Percentiles rank a stretch among this genome's conserved stretches.
Conservation (phyloP, 2,888 invertebrate species). For the Bellardia bayeri region DNA sequence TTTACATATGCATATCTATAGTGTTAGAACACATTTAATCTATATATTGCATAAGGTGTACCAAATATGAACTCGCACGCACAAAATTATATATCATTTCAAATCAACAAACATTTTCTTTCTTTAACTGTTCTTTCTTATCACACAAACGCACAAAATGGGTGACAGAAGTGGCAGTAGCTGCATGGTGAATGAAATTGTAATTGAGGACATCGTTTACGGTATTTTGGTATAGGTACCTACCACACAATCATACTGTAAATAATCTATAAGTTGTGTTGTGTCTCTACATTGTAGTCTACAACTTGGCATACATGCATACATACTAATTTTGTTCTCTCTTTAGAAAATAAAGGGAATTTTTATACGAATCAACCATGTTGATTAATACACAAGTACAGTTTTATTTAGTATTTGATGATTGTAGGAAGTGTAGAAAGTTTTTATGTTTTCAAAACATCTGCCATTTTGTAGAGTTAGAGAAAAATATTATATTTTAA, state of each 20-base stretch:
- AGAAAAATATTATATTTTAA: constrained; percentile 1
- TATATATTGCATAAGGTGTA: constrained; percentile 31
- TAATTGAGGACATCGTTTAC: constrained; percentile 1
- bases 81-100: background rate
- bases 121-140: background rate
- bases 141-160: background rate
- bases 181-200: constrained; percentile 7
- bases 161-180: background rate
- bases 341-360: constrained; percentile 50
- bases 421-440: constrained; percentile 29
- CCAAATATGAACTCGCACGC: background rate
- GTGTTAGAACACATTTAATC: background rate
- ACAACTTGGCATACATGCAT: background rate
- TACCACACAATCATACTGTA: background rate
- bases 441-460: constrained; percentile 52
- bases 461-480: constrained; percentile 40
- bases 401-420: constrained; percentile 28
- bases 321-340: background rate
- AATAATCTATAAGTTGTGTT: background rate
- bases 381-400: constrained; percentile 30
- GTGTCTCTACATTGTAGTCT: background rate
- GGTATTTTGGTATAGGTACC: background rate
- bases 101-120: background rate
- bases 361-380: constrained; percentile 17
- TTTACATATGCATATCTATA: background rate